Base-by-base conservation (phyloP, 2,888 invertebrate species). In the Terebella lapidaria region DNA sequence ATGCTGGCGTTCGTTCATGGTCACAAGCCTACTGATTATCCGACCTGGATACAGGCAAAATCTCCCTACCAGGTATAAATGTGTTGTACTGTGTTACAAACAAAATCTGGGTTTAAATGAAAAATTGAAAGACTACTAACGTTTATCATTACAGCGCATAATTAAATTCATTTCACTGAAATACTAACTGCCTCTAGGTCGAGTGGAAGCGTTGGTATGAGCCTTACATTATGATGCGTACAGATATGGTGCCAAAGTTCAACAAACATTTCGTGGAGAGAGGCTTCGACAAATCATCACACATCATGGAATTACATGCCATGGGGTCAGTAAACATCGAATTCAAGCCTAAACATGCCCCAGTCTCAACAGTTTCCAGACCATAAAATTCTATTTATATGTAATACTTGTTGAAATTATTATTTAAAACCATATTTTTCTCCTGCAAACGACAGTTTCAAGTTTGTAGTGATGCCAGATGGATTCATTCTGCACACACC, bases 151-250 rank as follows among this genome's bases (percentile, higher is more conserved):
- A 10, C 10, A 35, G 10, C 42, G n/a, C 10, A 15, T 35, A 35
- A 35, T 35, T 10, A 35, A 15, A 35, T 15, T 35, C 42, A 35
- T 35, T 15, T 35, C 42, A 35, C n/a, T 15, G n/a, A n/a, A n/a
- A n/a, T n/a, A n/a, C n/a, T n/a, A n/a, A n/a, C n/a, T n/a, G n/a
- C 42, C 10, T 35, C n/a, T 35, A 49, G 49, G 24, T 49, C 5
- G n/a, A 49, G 18, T 49, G 49, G 49, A 10, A 49, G 49, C 15
- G 49, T 20, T 49, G 49, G 49, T 49, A n/a, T 22, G 49, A 49
- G 49, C 49, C 49, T 10, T 49, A 49, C 49, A 24, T 49, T n/a
- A 24, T 49, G n/a, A 49, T 22, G n/a, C 10, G 22, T 5, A 49
- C 18, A 5, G 18, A 49, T 5, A 5, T 5, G 18, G 5, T 24